Base-by-base conservation (phyloP, 35 echinoderm and acorn worm species). In the Lytechinus variegatus region DNA sequence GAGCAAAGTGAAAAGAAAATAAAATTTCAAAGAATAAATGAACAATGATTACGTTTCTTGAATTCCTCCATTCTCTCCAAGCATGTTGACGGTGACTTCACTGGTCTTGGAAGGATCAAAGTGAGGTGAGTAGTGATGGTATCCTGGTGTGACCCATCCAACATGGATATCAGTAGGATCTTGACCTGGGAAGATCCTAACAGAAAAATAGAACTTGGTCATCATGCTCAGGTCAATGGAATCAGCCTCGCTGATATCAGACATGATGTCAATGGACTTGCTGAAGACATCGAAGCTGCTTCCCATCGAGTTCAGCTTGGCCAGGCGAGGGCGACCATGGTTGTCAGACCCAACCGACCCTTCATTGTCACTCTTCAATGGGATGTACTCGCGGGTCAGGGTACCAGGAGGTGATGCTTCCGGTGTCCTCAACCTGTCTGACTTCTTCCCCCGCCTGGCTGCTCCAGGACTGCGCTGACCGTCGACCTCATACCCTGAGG, bases 91-190 rank as follows among this genome's bases (percentile, higher is more conserved):
- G 52, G 95, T 95, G 21, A 99, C 98, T 87, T 96, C 97, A 54
- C 97, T 96, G 11, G 97, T 99, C 95, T 97, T 96, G 14, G 66
- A 86, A 3, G 52, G 21, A 28, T 97, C 95, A 95, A 99, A 99
- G 53, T 89, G 96, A 86, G 86, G 56, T n/a, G 87, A 95, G 91
- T 98, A 90, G 94, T 97, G 97, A 89, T 99, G 98, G 88, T 96
- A 99, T 57, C 95, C 96, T 10, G 97, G 98, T 56, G 97, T 99
- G 11, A 99, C 98, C 98, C 98, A 99, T 53, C 98, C 98, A 14
- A 98, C 97, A 61, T 97, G 94, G n/a, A 99, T 96, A 61, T 97
- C 96, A 61, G 96, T 86, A 6, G 98, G 97, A 55, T 99, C 98
- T 92, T 99, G 98, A 6, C 98, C 98, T 6, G 98, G 98, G 66